phyloP scores from a whole-genome alignment of 2,888 invertebrate species.

The Lamellibrachia satsuma region DNA sequence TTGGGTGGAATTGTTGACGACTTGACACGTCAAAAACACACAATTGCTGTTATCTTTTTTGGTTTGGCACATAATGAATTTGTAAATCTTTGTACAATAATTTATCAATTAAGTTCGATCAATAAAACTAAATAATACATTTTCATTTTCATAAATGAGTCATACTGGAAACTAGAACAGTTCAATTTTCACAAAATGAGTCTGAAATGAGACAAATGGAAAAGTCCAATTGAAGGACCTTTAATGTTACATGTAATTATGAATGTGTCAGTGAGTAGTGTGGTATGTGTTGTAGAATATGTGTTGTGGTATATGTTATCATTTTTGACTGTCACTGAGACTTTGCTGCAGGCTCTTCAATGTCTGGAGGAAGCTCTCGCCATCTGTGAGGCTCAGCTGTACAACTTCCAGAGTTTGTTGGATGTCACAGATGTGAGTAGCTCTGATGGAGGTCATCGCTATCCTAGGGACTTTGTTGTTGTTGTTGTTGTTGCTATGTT shows the following conservation, averaged over 20 bases:
- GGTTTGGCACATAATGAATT: neutral
- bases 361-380: slow-evolving; percentile 51
- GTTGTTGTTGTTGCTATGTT: neutral
- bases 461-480: neutral
- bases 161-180: too few relatives aligned
- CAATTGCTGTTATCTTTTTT: slow-evolving; percentile 8
- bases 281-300: neutral
- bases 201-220: too few relatives aligned
- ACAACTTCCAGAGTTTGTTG: slow-evolving; percentile 49
- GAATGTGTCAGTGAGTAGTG: too few relatives aligned
- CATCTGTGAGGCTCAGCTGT: slow-evolving; percentile 49
- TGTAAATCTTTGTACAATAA: neutral
- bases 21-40: neutral
- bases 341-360: slow-evolving; percentile 45
- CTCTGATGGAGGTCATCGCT: neutral
- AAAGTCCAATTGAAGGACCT: too few relatives aligned
- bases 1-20: slow-evolving; percentile 28
- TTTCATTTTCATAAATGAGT: too few relatives aligned
- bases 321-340: neutral
- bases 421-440: slow-evolving; percentile 49
- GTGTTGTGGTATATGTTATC: neutral
- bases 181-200: too few relatives aligned
- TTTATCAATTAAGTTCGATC: neutral
- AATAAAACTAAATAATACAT: neutral
- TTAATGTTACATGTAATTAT: too few relatives aligned